Conservation (phyloP, 2,888 invertebrate species). For the Drosophila fungiperda region DNA sequence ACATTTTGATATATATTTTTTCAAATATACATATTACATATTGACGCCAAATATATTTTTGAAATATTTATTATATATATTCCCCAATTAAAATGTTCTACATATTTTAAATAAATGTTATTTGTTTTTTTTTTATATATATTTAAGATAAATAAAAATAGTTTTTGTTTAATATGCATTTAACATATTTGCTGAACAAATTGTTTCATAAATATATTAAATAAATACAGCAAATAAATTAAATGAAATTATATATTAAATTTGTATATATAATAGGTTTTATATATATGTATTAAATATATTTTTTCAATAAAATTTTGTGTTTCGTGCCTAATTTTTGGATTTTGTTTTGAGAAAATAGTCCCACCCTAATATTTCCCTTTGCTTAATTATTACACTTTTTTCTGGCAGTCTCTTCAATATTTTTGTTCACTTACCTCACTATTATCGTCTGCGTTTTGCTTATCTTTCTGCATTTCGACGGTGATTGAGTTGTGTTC, state of each 20-base stretch:
- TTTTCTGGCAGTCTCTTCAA: neutral
- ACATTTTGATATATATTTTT: neutral
- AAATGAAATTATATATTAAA: no score
- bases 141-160: no score
- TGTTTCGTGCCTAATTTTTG: neutral
- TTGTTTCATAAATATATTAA: neutral
- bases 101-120: no score
- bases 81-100: no score
- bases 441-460: slow-evolving; percentile 18
- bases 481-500: slow-evolving; percentile 2
- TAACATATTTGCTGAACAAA: no score
- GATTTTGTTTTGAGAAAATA: neutral
- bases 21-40: neutral
- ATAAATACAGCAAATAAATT: neutral
- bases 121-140: no score
- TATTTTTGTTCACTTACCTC: slow-evolving; percentile 48
- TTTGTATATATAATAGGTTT: no score
- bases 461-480: slow-evolving; percentile 43
- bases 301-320: neutral
- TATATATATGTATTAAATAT: neutral
- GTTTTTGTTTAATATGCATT: no score
- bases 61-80: no score
- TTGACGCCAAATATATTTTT: neutral
- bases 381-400: neutral
- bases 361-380: neutral